phyloP scores from a whole-genome alignment of 2,113 vertebrate genomes.

The Haemorhous mexicanus region DNA sequence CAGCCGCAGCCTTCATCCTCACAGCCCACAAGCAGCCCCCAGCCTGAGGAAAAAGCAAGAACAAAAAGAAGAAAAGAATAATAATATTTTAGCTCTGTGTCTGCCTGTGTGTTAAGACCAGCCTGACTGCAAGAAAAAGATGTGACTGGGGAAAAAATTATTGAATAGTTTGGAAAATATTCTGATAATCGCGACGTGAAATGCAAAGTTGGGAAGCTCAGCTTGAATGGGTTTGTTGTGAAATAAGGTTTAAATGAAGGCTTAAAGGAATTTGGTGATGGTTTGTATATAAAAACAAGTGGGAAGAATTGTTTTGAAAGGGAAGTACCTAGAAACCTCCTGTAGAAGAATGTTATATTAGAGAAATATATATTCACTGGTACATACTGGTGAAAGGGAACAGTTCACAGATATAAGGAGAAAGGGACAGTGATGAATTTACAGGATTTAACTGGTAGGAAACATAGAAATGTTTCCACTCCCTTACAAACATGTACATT shows the following conservation, averaged over 20 bases:
- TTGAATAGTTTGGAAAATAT: neutral
- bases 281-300: neutral
- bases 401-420: neutral
- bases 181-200: neutral
- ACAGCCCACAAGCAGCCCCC: neutral
- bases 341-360: neutral
- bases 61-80: neutral
- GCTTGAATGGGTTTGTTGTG: neutral
- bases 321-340: neutral
- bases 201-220: neutral
- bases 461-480: neutral
- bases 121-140: fast-evolving
- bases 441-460: neutral
- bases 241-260: neutral
- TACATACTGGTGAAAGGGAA: neutral
- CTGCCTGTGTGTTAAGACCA: neutral
- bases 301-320: neutral
- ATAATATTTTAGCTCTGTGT: neutral
- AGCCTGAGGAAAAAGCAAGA: neutral
- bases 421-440: neutral
- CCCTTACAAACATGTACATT: neutral
- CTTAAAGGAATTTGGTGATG: neutral
- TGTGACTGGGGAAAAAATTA: fast-evolving
- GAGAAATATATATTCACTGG: neutral
- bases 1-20: neutral